Conservation (phyloP, 2,797 vertebrate genomes). For the Adelosebastes latens region DNA sequence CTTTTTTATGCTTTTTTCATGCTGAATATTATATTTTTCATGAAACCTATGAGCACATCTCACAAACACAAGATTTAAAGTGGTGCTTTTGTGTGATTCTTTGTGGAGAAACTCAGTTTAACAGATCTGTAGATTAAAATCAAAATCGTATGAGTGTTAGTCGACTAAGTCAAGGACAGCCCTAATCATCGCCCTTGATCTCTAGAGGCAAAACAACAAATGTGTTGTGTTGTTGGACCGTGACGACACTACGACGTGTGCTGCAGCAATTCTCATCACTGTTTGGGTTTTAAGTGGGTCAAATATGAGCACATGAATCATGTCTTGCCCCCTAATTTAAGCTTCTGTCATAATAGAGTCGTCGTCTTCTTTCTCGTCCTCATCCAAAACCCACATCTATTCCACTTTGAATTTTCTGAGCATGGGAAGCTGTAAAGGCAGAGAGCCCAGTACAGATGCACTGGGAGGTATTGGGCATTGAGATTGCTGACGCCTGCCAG, state of each 20-base stretch:
- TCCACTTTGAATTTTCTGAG: constrained; percentile 26
- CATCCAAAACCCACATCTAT: constrained; percentile 30
- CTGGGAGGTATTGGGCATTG: constrained; percentile 55
- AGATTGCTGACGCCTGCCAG: constrained; percentile 53
- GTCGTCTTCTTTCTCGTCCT: constrained; percentile 18
- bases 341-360: constrained; percentile 15
- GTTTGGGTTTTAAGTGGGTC: not conserved
- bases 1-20: too few relatives aligned
- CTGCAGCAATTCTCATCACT: not conserved
- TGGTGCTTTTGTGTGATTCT: too few relatives aligned
- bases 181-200: not conserved
- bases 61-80: too few relatives aligned
- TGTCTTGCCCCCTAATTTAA: not conserved
- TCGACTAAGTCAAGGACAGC: too few relatives aligned
- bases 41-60: too few relatives aligned
- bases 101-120: too few relatives aligned
- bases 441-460: constrained; percentile 54
- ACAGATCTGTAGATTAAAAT: too few relatives aligned
- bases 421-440: constrained; percentile 42
- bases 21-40: too few relatives aligned
- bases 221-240: not conserved
- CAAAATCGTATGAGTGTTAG: too few relatives aligned
- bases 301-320: not conserved
- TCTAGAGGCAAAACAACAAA: not conserved
- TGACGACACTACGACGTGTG: not conserved